A percentile compares a stretch with the other conserved stretches of the same genome.
Conservation (phyloP, 2,888 invertebrate genomes). For the Cheilosia impressa region DNA sequence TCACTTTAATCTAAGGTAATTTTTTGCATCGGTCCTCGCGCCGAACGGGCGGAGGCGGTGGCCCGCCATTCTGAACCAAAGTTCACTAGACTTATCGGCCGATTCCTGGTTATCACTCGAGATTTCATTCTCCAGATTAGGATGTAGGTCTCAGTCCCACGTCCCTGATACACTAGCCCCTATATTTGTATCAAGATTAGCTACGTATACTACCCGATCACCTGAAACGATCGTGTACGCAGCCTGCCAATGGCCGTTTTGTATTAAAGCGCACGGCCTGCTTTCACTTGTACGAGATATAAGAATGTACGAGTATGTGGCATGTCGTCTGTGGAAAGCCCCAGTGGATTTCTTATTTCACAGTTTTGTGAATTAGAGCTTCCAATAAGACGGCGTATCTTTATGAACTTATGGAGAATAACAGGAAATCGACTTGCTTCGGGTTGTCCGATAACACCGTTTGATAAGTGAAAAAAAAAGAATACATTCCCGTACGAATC, state of each 20-base stretch:
- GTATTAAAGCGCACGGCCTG: not conserved
- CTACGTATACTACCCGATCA: not conserved
- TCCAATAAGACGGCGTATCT: slow-evolving; percentile 5
- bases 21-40: slow-evolving; percentile 23
- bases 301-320: not conserved
- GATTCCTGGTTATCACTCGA: slow-evolving; percentile 7
- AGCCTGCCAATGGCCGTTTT: not conserved
- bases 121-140: slow-evolving; percentile 19
- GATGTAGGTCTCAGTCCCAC: slow-evolving; percentile 28
- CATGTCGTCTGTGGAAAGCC: slow-evolving; percentile 12
- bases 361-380: not conserved
- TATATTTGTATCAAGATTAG: not conserved
- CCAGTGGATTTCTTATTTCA: slow-evolving; percentile 26
- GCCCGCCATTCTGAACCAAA: slow-evolving; percentile 15
- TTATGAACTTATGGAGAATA: slow-evolving; percentile 27
- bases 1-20: slow-evolving; percentile 2
- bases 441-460: not conserved
- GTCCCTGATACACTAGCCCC: slow-evolving; percentile 27
- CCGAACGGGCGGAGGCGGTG: not conserved
- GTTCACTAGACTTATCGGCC: slow-evolving; percentile 15
- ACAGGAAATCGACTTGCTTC: slow-evolving; percentile 31
- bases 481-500: not conserved
- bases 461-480: not conserved
- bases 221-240: slow-evolving; percentile 17
- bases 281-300: not conserved